These are phyloP conservation scores for Pristis pectinata DNA, from an alignment of 2,797 vertebrate species.

Conservation along the genomic window DNA sequence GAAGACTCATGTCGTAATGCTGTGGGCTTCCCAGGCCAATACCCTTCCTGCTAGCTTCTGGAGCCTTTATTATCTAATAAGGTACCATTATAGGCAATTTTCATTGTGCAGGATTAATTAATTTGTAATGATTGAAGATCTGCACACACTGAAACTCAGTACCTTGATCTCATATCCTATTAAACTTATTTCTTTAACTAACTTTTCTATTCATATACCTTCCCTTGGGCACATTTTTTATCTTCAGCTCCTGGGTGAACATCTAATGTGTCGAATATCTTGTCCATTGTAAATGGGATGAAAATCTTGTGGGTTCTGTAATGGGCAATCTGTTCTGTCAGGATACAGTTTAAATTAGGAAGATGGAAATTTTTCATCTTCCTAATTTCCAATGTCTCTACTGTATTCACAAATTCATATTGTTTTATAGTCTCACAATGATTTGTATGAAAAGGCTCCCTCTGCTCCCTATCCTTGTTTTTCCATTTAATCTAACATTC, in stretches of 20 bases:
- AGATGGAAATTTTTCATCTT: background rate
- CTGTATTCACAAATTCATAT: background rate
- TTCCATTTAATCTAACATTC: background rate
- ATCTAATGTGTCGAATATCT: background rate
- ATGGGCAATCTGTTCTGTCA: background rate
- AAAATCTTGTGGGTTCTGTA: background rate
- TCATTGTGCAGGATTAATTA: too few species aligned
- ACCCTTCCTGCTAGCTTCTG: constrained; percentile 51
- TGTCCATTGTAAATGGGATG: background rate
- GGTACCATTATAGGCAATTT: constrained; percentile 41
- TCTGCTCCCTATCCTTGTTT: background rate
- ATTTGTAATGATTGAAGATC: background rate
- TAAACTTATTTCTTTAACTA: background rate
- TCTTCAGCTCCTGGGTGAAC: background rate
- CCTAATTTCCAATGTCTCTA: background rate
- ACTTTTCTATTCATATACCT: background rate
- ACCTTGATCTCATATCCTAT: background rate
- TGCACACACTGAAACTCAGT: background rate
- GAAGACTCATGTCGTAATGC: constrained; percentile 46
- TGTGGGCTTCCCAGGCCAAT: constrained; percentile 54
- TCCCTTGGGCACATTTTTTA: background rate
- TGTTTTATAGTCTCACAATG: background rate
- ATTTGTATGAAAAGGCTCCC: background rate
- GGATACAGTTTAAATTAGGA: background rate
- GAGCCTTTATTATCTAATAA: constrained; percentile 51